These are phyloP conservation scores for Sinella curviseta DNA, from an alignment of 1,140 invertebrate species.

Conservation along the genomic window DNA sequence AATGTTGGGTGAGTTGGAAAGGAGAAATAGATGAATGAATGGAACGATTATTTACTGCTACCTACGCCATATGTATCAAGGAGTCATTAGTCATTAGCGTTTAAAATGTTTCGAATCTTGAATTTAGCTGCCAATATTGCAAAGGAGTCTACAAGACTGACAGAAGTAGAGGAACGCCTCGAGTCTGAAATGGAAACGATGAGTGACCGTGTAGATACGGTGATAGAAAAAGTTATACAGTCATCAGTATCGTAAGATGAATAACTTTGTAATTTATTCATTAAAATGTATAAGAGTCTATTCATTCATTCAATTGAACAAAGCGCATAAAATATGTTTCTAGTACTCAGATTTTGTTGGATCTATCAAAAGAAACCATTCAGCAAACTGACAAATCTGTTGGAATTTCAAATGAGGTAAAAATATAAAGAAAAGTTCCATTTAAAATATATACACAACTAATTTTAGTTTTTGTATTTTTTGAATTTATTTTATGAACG, in stretches of 20 bases:
- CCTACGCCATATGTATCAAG: too few species aligned
- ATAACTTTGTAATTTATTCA: slow-evolving; percentile 21
- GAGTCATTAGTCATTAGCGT: too few species aligned
- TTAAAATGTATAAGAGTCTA: neutral
- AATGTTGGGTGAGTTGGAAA: slow-evolving; percentile 34
- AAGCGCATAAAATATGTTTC: neutral
- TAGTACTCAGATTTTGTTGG: slow-evolving; percentile 36
- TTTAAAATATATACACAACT: too few species aligned
- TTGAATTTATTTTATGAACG: neutral
- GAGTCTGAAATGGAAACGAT: slow-evolving; percentile 36
- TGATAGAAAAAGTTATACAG: slow-evolving; percentile 41
- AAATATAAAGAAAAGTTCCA: neutral
- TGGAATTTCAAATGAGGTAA: slow-evolving; percentile 28
- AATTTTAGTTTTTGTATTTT: too few species aligned
- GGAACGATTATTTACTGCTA: too few species aligned
- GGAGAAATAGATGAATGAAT: too few species aligned
- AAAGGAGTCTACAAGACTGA: neutral
- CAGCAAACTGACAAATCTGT: slow-evolving; percentile 36
- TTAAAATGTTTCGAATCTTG: too few species aligned
- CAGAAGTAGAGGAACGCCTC: slow-evolving; percentile 32
- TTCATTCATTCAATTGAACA: neutral
- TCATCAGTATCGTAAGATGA: slow-evolving; percentile 38
- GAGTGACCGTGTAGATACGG: slow-evolving; percentile 34
- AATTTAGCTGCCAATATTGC: slow-evolving; percentile 8
- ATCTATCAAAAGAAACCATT: slow-evolving; percentile 39